These are phyloP conservation scores for Timema podura DNA, from an alignment of 2,888 invertebrate genomes.

Conservation along the genomic window DNA sequence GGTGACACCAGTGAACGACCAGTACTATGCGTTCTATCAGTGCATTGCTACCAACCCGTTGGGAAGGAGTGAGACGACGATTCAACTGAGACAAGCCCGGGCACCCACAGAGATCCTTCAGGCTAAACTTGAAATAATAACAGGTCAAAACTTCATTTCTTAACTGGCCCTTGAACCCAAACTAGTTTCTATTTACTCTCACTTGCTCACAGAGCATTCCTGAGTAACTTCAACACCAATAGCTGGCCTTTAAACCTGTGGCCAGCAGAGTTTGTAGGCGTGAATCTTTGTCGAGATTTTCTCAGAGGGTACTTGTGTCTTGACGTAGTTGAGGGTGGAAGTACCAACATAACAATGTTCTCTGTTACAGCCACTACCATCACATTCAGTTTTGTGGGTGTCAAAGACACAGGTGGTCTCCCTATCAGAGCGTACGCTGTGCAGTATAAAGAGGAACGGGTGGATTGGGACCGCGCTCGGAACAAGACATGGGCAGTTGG, in stretches of 20 bases:
- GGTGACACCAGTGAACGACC: slow-evolving; percentile 61
- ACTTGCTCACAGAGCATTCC: too few species aligned
- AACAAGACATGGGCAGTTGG: slow-evolving; percentile 75
- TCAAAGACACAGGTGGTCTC: slow-evolving; percentile 68
- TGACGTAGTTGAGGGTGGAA: neutral
- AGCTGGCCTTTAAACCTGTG: too few species aligned
- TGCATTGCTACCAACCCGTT: slow-evolving; percentile 76
- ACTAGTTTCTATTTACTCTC: too few species aligned
- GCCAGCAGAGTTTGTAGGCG: too few species aligned
- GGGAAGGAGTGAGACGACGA: slow-evolving; percentile 63
- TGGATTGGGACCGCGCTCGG: slow-evolving; percentile 63
- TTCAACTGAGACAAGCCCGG: slow-evolving; percentile 69
- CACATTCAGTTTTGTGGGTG: slow-evolving; percentile 72
- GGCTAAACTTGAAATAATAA: slow-evolving; percentile 63
- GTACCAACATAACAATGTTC: slow-evolving; percentile 10
- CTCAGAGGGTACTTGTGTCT: neutral
- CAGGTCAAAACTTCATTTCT: slow-evolving; percentile 40
- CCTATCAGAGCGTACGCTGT: slow-evolving; percentile 69
- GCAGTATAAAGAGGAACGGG: slow-evolving; percentile 67
- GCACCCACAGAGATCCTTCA: slow-evolving; percentile 64
- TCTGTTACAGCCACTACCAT: slow-evolving; percentile 67
- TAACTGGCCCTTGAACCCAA: too few species aligned
- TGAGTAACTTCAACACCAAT: too few species aligned
- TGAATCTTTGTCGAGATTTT: neutral
- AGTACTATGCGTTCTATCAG: slow-evolving; percentile 70